phyloP scores from a whole-genome alignment of 2,888 invertebrate genomes.

The Synanthedon formicaeformis region DNA sequence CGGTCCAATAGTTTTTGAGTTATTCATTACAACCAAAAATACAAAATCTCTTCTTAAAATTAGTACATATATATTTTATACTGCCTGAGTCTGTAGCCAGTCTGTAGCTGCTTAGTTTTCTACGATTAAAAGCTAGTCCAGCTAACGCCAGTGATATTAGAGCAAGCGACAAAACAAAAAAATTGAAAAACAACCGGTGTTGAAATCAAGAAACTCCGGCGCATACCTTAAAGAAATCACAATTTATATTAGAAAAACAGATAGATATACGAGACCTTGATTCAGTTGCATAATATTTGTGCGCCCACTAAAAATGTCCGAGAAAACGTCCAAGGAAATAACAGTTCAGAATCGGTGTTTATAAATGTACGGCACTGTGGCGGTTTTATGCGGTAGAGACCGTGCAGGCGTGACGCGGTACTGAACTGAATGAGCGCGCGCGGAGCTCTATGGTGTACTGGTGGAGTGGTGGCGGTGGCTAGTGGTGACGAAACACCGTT shows the following conservation, averaged over 20 bases:
- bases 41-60: no score
- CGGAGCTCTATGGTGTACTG: slow-evolving; percentile 55
- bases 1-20: no score
- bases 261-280: slow-evolving; percentile 1
- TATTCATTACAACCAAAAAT: no score
- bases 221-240: no score
- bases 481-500: not conserved
- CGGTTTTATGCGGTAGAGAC: not conserved
- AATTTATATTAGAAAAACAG: not conserved
- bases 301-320: not conserved
- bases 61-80: no score
- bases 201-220: no score
- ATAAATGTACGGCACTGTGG: slow-evolving; percentile 5
- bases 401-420: slow-evolving; percentile 7
- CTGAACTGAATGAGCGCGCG: slow-evolving; percentile 39
- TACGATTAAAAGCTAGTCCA: no score
- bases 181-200: no score
- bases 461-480: slow-evolving; percentile 10
- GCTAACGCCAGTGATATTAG: no score
- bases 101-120: no score
- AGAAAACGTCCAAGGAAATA: slow-evolving; percentile 6
- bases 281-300: slow-evolving; percentile 3
- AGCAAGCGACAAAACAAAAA: no score
- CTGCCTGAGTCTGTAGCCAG: no score
- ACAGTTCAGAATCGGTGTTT: not conserved